Conservation (phyloP, 2,797 vertebrate genomes). For the Xiphorhynchus erythropygius region DNA sequence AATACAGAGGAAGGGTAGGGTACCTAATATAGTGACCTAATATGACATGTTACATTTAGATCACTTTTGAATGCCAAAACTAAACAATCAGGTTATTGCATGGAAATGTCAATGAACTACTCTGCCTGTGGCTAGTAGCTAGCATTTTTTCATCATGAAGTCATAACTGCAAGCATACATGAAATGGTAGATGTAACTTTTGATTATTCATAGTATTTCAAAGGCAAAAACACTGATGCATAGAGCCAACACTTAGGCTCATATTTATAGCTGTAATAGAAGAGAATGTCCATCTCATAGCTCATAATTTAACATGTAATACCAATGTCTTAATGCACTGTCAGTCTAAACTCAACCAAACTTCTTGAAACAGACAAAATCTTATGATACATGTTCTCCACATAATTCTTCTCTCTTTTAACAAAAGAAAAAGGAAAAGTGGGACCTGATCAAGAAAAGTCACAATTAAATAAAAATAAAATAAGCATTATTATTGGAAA, state of each 20-base stretch:
- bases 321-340: neutral
- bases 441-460: neutral
- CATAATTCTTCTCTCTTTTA: neutral
- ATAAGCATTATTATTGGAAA: conserved; percentile 1
- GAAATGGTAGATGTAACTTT: neutral
- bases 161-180: neutral
- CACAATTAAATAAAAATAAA: neutral
- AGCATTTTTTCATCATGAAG: neutral
- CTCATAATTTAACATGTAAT: neutral
- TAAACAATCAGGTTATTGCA: neutral
- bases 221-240: neutral
- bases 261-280: neutral
- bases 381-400: neutral
- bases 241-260: neutral
- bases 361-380: neutral
- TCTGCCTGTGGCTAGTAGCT: neutral
- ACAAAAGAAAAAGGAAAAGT: neutral
- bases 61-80: neutral
- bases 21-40: neutral
- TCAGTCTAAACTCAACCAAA: neutral
- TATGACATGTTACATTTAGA: neutral
- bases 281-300: neutral
- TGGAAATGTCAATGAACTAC: neutral
- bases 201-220: neutral
- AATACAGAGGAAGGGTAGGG: neutral